A percentile compares a stretch with the other conserved stretches of the same genome.
Conservation (phyloP, 1,140 invertebrate genomes). For the Ceratosolen fusciceps region DNA sequence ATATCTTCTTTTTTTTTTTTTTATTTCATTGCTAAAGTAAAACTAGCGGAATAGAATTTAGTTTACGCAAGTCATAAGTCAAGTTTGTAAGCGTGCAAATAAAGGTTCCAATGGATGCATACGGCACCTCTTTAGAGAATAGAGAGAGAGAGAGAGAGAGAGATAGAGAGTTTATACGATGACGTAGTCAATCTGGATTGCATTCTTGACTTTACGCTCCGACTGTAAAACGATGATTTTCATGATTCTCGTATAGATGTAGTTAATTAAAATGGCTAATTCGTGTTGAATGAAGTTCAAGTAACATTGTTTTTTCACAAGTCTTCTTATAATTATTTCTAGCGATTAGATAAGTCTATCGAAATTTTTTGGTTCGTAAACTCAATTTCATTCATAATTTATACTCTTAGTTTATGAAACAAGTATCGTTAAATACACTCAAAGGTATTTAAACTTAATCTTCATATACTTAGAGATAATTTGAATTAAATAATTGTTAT, state of each 20-base stretch:
- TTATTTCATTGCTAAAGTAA: background rate
- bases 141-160: background rate
- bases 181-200: slow-evolving; percentile 45
- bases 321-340: no score
- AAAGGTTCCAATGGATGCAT: slow-evolving; percentile 32
- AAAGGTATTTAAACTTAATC: no score
- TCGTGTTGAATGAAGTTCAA: no score
- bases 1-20: slow-evolving; percentile 31
- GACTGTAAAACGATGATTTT: slow-evolving; percentile 23
- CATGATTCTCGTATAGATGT: background rate
- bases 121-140: background rate
- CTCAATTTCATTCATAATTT: no score
- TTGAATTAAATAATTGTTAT: no score
- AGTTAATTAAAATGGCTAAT: slow-evolving; percentile 15
- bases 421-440: no score
- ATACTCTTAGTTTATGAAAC: no score
- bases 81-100: slow-evolving; percentile 31
- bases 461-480: no score
- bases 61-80: slow-evolving; percentile 40
- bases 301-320: no score
- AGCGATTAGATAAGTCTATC: no score
- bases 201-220: slow-evolving; percentile 20
- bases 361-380: no score
- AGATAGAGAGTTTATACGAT: slow-evolving; percentile 17
- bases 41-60: slow-evolving; percentile 22